Conservation (phyloP, 2,888 invertebrate species). For the Sphecodes monilicornis region DNA sequence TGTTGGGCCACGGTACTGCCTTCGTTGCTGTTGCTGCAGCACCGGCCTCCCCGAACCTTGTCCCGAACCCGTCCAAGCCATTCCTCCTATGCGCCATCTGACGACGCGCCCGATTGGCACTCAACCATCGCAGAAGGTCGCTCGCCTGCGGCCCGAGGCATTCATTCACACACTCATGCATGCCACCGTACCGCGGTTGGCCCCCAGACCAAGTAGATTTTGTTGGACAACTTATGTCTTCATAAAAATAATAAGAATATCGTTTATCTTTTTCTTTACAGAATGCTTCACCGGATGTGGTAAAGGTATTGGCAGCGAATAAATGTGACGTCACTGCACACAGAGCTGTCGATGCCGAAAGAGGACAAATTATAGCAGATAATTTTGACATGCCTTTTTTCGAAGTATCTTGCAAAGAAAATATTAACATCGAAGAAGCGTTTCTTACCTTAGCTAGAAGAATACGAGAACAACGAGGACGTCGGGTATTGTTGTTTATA, state of each 20-base stretch:
- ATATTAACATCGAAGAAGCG: slow-evolving; percentile 93
- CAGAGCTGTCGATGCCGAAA: slow-evolving; percentile 91
- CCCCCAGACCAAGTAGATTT: background rate
- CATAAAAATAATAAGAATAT: background rate
- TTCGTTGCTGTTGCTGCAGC: too few relatives aligned
- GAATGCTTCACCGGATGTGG: slow-evolving; percentile 95
- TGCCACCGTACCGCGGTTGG: too few relatives aligned
- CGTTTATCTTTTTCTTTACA: slow-evolving; percentile 81
- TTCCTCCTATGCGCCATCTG: too few relatives aligned
- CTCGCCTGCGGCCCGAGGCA: too few relatives aligned
- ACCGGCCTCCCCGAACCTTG: too few relatives aligned
- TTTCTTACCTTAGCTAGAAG: slow-evolving; percentile 92
- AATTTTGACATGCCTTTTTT: slow-evolving; percentile 95
- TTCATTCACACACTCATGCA: too few relatives aligned
- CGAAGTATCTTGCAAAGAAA: slow-evolving; percentile 94
- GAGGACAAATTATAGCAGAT: slow-evolving; percentile 94
- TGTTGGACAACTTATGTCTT: background rate
- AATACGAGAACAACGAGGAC: slow-evolving; percentile 92
- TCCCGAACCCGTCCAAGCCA: too few relatives aligned
- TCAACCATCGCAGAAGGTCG: too few relatives aligned
- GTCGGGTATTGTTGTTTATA: slow-evolving; percentile 86
- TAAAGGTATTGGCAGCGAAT: slow-evolving; percentile 93
- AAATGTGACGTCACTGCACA: slow-evolving; percentile 93
- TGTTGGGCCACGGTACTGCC: too few relatives aligned
- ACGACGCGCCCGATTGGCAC: too few relatives aligned